A percentile compares a stretch with the other conserved stretches of the same genome.
Evolutionary conservation across 2,888 invertebrate species (phyloP).

Genomic region (Nephrotoma guestfalica): DNA sequence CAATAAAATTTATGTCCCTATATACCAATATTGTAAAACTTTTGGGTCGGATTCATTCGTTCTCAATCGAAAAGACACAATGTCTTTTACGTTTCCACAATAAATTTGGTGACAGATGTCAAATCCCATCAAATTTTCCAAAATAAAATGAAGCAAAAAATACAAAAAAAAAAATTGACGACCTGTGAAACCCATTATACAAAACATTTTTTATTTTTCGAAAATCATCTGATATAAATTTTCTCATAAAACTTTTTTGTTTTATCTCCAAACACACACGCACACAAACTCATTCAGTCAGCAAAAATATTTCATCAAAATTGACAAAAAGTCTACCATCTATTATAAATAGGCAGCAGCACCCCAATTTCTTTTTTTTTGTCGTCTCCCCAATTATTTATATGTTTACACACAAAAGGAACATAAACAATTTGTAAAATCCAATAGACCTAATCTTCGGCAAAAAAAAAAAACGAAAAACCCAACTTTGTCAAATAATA

Average conservation of each 20-base stretch:
- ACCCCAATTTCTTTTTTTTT: background rate
- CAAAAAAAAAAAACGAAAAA: background rate
- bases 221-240: background rate
- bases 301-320: background rate
- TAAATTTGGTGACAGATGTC: background rate
- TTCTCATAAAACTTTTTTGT: background rate
- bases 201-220: background rate
- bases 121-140: background rate
- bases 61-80: background rate
- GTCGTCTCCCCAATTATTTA: background rate
- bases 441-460: background rate
- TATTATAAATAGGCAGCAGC: background rate
- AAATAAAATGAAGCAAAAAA: background rate
- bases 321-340: background rate
- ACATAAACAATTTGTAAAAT: background rate
- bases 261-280: background rate
- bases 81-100: background rate
- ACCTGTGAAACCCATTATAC: background rate
- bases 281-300: background rate
- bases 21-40: background rate
- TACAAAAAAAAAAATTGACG: background rate
- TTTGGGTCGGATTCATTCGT: background rate
- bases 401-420: background rate
- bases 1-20: background rate
- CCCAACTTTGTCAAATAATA: background rate